Evolutionary conservation across 2,797 vertebrate genomes (phyloP).

Genomic region (Xenops minutus): DNA sequence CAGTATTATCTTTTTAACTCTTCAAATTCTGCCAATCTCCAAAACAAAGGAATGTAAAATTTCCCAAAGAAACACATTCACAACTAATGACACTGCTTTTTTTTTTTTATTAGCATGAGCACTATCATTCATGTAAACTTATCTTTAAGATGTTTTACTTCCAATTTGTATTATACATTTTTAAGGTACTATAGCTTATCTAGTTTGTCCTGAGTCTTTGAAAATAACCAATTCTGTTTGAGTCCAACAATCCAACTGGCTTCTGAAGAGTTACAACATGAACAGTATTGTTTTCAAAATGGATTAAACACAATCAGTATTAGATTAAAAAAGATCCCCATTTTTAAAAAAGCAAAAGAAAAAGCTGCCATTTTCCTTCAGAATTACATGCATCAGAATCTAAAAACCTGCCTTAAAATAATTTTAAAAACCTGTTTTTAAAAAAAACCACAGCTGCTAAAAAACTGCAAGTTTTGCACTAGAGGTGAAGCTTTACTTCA

Average conservation of each 20-base stretch:
- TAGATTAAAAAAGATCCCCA: slow-evolving; percentile 74
- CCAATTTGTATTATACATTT: slow-evolving; percentile 74
- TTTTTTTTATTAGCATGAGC: slow-evolving; percentile 66
- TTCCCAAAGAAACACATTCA: slow-evolving; percentile 79
- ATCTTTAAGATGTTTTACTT: slow-evolving; percentile 71
- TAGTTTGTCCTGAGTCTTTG: slow-evolving; percentile 82
- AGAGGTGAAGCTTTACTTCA: slow-evolving; percentile 60
- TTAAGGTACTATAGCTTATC: slow-evolving; percentile 81
- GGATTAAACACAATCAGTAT: slow-evolving; percentile 75
- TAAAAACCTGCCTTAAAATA: slow-evolving; percentile 60
- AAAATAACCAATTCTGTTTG: slow-evolving; percentile 78
- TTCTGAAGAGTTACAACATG: slow-evolving; percentile 82
- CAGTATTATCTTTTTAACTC: slow-evolving; percentile 85
- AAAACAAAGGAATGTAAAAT: slow-evolving; percentile 84
- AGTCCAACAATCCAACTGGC: slow-evolving; percentile 72
- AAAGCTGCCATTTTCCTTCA: slow-evolving; percentile 78
- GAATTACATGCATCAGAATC: slow-evolving; percentile 72
- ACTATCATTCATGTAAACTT: slow-evolving; percentile 76
- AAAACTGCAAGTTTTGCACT: slow-evolving; percentile 18
- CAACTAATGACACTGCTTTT: slow-evolving; percentile 62
- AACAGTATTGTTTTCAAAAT: slow-evolving; percentile 64
- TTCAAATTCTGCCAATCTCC: slow-evolving; percentile 82
- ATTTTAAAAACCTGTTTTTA: slow-evolving; percentile 35
- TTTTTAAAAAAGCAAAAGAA: slow-evolving; percentile 62
- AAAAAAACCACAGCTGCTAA: slow-evolving; percentile 23